Evolutionary conservation across 2,888 invertebrate species (phyloP), one percentile per base, ranked within the genome.

Genomic region (Troides aeacus): DNA sequence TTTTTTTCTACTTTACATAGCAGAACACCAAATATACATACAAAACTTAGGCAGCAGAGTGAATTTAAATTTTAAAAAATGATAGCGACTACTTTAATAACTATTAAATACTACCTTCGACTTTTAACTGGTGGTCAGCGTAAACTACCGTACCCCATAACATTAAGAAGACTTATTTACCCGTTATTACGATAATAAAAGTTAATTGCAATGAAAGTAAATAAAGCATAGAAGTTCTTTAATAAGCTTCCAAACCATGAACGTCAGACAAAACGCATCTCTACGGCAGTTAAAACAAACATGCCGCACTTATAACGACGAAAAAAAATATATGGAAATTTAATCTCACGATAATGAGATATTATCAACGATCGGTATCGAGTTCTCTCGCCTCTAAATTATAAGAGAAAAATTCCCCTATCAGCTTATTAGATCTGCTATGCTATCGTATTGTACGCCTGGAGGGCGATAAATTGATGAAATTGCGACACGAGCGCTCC

Each of bases 381-480:
- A 63, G 46, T 66, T 70, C 53, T 61, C 64, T 62, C 62, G 69
- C 39, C 57, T 36, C 30, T 66, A 67, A 70, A 70, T 67, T 70
- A 67, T 63, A 60, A 70, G 69, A 58, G 68, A 68, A 71, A 64
- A 70, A 72, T 62, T 69, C 67, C 71, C 72, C 71, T 66, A 73
- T 72, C 71, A 72, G 71, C 62, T 68, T 64, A 62, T 65, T 63
- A 71, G 72, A 72, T 76, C 75, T 60, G 59, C 64, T 73, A 71
- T 63, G 74, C 70, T 71, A 72, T 76, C 84, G 76, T 78, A 78
- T 85, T 81, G 73, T 71, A 74, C 78, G 77, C 76, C 85, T 56
- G 71, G 87, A 84, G 88, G 76, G 80, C 82, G 68, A 87, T 88
- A 88, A 87, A 88, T 88, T 80, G 77, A 70, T 76, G 69, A 72